Evolutionary conservation across 1,140 invertebrate species (phyloP).

Genomic region (Doryteuthis pealeii): DNA sequence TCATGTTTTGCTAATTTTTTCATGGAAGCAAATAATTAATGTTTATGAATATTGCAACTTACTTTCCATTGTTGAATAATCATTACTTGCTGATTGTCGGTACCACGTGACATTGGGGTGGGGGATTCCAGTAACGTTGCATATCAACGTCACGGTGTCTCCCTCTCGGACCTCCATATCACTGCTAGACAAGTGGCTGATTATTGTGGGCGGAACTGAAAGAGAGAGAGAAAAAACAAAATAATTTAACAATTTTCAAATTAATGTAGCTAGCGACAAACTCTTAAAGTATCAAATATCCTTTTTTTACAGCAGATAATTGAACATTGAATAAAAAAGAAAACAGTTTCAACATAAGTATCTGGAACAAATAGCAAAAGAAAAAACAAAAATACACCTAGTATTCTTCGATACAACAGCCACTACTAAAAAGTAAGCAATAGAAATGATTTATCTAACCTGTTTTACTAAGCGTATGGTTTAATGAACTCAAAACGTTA

Average conservation of each 20-base stretch:
- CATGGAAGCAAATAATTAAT: no score
- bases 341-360: no score
- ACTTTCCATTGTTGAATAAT: slow-evolving; percentile 16
- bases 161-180: slow-evolving; percentile 29
- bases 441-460: no score
- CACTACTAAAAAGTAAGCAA: no score
- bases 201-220: slow-evolving; percentile 48
- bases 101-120: slow-evolving; percentile 43
- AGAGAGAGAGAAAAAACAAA: slow-evolving; percentile 6
- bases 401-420: no score
- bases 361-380: neutral
- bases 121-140: slow-evolving; percentile 43
- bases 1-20: no score
- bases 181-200: slow-evolving; percentile 36
- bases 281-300: no score
- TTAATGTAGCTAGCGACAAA: neutral
- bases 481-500: no score
- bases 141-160: slow-evolving; percentile 33
- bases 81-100: slow-evolving; percentile 19
- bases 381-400: neutral
- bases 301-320: no score
- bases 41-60: neutral
- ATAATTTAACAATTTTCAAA: no score
- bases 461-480: no score
- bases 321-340: no score